These are phyloP conservation scores for Ornithoptera alexandrae DNA, from an alignment of 2,888 invertebrate genomes.

Conservation along the genomic window DNA sequence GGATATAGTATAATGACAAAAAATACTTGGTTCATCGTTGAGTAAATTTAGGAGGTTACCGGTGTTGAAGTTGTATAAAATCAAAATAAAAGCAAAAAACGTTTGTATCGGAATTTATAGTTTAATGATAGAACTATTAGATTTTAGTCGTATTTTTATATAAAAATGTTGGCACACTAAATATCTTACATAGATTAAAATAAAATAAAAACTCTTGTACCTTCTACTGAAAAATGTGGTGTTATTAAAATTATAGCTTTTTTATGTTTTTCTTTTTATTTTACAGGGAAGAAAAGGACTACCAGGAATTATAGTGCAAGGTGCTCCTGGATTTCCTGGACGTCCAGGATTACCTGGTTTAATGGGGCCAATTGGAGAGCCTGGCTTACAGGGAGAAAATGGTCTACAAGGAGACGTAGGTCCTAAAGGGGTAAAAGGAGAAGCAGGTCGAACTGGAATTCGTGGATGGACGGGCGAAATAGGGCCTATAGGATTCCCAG, in stretches of 20 bases:
- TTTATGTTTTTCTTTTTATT: background rate
- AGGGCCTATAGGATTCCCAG: constrained; percentile 64
- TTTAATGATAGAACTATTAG: no score
- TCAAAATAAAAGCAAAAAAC: no score
- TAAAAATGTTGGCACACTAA: no score
- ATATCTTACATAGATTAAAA: no score
- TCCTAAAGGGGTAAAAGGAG: constrained; percentile 79
- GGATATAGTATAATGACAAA: no score
- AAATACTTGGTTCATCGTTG: no score
- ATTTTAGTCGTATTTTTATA: no score
- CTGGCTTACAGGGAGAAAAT: constrained; percentile 67
- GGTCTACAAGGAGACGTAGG: constrained; percentile 68
- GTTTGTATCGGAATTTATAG: no score
- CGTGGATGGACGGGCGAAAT: constrained; percentile 60
- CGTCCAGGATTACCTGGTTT: constrained; percentile 85
- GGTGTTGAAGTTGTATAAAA: no score
- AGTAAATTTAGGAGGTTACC: no score
- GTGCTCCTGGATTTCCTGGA: constrained; percentile 86
- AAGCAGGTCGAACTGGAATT: constrained; percentile 64
- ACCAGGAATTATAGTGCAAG: constrained; percentile 70
- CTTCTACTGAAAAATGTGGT: no score
- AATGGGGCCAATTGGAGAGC: constrained; percentile 80
- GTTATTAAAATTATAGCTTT: background rate
- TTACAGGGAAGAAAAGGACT: constrained; percentile 70
- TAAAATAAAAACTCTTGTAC: no score